These are phyloP conservation scores for Halichoeres trimaculatus DNA, from an alignment of 2,113 vertebrate species.

Conservation along the genomic window DNA sequence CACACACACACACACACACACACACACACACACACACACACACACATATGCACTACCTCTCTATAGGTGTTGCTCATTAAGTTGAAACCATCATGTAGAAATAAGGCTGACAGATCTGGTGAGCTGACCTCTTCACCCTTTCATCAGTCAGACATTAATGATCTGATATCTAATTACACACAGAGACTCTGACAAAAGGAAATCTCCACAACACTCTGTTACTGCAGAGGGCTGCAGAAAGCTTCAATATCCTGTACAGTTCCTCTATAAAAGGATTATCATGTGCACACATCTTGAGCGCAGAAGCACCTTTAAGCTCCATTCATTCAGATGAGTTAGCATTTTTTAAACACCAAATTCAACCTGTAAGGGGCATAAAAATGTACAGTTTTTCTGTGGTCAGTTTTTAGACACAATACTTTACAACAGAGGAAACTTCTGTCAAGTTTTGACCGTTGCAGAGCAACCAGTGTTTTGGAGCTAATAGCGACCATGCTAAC, in stretches of 20 bases:
- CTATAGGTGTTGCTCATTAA: constrained; percentile 14
- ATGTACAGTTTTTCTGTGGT: too few species aligned
- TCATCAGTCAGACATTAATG: constrained; percentile 25
- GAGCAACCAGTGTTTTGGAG: too few species aligned
- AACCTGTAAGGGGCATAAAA: too few species aligned
- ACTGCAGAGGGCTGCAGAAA: neutral
- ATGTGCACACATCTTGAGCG: too few species aligned
- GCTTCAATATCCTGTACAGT: neutral
- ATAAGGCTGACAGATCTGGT: neutral
- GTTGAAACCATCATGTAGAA: constrained; percentile 10
- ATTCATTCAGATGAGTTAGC: too few species aligned
- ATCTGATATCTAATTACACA: constrained; percentile 35
- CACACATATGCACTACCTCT: neutral
- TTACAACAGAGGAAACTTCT: too few species aligned
- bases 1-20: constrained; percentile 14
- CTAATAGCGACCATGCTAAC: too few species aligned
- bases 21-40: constrained; percentile 1
- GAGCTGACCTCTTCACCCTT: constrained; percentile 9
- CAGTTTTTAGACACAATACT: too few species aligned
- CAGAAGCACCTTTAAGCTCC: too few species aligned
- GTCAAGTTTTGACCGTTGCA: too few species aligned
- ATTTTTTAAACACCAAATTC: too few species aligned
- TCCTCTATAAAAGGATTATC: too few species aligned
- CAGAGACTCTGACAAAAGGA: neutral
- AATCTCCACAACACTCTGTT: neutral